A percentile compares a stretch with the other conserved stretches of the same genome.
Evolutionary conservation across 2,797 vertebrate species (phyloP).

Genomic region (Eidolon dupreanum): DNA sequence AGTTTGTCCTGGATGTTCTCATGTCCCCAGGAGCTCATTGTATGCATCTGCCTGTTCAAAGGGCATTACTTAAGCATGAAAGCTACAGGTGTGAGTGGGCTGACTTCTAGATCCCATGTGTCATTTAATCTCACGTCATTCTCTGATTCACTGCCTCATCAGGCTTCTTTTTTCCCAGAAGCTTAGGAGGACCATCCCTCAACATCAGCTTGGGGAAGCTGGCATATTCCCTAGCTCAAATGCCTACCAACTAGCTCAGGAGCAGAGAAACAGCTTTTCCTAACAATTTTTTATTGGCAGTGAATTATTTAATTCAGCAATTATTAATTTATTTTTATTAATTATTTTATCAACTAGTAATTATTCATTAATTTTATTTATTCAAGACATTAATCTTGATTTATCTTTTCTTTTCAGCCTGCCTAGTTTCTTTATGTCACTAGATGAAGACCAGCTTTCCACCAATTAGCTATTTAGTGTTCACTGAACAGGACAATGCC

Average conservation of each 20-base stretch:
- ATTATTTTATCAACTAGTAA: background rate
- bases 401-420: background rate
- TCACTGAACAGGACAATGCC: background rate
- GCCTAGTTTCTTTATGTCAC: background rate
- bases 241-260: too few species aligned
- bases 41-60: background rate
- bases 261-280: background rate
- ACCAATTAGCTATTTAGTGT: background rate
- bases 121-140: conserved; percentile 30
- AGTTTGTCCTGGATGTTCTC: background rate
- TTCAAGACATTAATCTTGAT: background rate
- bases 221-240: background rate
- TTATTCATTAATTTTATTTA: background rate
- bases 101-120: background rate
- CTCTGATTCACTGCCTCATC: conserved; percentile 58
- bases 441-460: background rate
- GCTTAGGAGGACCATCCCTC: background rate
- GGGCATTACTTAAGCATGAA: conserved; percentile 22
- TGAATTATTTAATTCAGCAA: background rate
- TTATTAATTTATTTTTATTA: background rate
- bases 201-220: background rate
- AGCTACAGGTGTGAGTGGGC: conserved; percentile 56
- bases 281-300: background rate
- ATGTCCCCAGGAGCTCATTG: background rate
- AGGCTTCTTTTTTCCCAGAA: conserved; percentile 56